Percentiles rank a stretch among this genome's conserved stretches.
These are phyloP conservation scores for Stenchaetothrips biformis DNA, from an alignment of 2,888 invertebrate species.

Conservation along the genomic window DNA sequence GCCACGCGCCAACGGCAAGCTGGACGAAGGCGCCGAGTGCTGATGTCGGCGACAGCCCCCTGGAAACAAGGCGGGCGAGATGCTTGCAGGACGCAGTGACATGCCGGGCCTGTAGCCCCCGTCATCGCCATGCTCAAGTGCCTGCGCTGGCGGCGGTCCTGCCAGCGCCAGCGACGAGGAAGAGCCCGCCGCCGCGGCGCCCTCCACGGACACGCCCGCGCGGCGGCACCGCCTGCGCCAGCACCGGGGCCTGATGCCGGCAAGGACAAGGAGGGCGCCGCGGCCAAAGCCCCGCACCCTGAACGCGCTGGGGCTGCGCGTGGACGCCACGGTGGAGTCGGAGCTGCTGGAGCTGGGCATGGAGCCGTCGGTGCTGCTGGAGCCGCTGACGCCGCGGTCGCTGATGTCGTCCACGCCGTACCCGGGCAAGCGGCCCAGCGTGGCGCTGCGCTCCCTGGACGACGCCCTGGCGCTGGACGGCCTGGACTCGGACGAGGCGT, in stretches of 20 bases:
- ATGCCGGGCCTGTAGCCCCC: not conserved
- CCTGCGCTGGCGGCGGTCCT: slow-evolving; percentile 14
- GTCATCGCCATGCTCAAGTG: slow-evolving; percentile 14
- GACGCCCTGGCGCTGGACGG: slow-evolving; percentile 18
- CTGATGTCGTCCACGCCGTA: slow-evolving; percentile 33
- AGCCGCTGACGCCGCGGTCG: slow-evolving; percentile 25
- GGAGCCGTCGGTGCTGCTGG: slow-evolving; percentile 5
- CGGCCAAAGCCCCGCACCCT: not conserved
- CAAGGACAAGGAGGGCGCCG: not conserved
- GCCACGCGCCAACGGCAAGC: not conserved
- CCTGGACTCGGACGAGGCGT: slow-evolving; percentile 29
- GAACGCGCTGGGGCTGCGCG: slow-evolving; percentile 24
- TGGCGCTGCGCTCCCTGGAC: slow-evolving; percentile 26
- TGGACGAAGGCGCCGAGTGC: not conserved
- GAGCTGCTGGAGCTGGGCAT: not conserved
- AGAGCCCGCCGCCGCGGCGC: slow-evolving; percentile 30
- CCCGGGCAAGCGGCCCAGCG: slow-evolving; percentile 34
- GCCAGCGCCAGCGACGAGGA: slow-evolving; percentile 31
- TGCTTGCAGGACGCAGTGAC: not conserved
- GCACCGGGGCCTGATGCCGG: slow-evolving; percentile 28
- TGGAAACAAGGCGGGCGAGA: not conserved
- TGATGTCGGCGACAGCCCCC: not conserved
- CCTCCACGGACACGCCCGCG: slow-evolving; percentile 32
- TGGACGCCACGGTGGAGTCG: slow-evolving; percentile 5
- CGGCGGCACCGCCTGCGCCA: slow-evolving; percentile 29